Conservation (phyloP, 2,888 invertebrate species). For the Aleiodes testaceus region DNA sequence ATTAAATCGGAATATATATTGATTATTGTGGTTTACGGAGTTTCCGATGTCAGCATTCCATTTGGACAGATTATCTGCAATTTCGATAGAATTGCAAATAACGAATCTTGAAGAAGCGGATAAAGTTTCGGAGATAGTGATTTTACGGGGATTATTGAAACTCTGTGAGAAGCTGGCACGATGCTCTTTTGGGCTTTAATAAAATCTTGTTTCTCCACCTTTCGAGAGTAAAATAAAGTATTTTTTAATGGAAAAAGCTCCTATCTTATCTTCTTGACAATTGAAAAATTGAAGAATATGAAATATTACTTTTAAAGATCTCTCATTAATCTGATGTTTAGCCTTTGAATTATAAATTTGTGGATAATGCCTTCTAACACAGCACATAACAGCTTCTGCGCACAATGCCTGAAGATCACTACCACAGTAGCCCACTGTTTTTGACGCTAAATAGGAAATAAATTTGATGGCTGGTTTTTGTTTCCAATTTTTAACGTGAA, state of each 20-base stretch:
- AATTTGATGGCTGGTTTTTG: constrained; percentile 74
- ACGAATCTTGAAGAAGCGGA: constrained; percentile 76
- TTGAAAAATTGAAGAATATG: background rate
- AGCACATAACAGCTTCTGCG: constrained; percentile 78
- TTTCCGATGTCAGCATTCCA: constrained; percentile 72
- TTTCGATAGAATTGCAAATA: constrained; percentile 72
- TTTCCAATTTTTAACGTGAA: constrained; percentile 74
- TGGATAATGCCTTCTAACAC: constrained; percentile 77
- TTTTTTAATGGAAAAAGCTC: too few relatives aligned
- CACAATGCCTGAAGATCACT: constrained; percentile 80
- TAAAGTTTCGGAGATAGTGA: constrained; percentile 76
- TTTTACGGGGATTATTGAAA: constrained; percentile 75
- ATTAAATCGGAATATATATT: background rate
- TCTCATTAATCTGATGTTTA: constrained; percentile 76
- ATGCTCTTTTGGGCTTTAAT: constrained; percentile 77
- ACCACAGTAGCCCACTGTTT: constrained; percentile 77
- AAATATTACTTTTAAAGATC: constrained; percentile 76
- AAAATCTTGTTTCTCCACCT: constrained; percentile 76
- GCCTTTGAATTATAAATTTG: constrained; percentile 77
- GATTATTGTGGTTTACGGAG: constrained; percentile 65
- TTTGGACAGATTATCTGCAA: constrained; percentile 76
- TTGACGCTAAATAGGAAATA: constrained; percentile 76
- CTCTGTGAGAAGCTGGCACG: constrained; percentile 80
- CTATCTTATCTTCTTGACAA: too few relatives aligned
- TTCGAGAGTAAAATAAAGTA: background rate